Evolutionary conservation across 2,888 invertebrate genomes (phyloP), one percentile per base, ranked within the genome.

Genomic region (Cerastis rubricosa): DNA sequence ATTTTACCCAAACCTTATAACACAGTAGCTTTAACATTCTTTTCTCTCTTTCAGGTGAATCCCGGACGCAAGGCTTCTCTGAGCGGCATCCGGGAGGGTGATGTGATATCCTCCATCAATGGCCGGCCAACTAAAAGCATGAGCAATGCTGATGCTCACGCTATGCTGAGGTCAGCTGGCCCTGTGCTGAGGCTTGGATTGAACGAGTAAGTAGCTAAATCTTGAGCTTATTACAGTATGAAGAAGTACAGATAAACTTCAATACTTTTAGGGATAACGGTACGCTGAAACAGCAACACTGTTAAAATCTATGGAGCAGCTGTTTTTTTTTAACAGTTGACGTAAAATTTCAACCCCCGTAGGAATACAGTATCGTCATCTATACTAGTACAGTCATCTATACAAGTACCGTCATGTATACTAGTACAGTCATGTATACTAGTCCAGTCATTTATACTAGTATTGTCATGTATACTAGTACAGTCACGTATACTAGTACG

Each of bases 31-130:
- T 11, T 19, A 45, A 47, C 11, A 17, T n/a, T 2, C 0, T 29
- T 12, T 49, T 67, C 70, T 68, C 22, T 85, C 71, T 68, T 97
- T 97, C 97, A 98, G 98, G 98, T 98, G 89, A 98, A 98, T 94
- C 98, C 98, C 17, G 98, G 98, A 74, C 98, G 98, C 89, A 98
- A 98, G 93, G 98, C 98, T n/a, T 98, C 98, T 49, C 96, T 98
- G 88, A 97, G 98, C 90, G 98, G 98, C 12, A 97, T 98, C 75
- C 95, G 98, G 73, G 98, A 98, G 92, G 98, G 98, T 57, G 98
- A 98, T 94, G 97, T 98, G 86, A 98, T 99, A 90, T 97, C 98
- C 66, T 97, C 98, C 80, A 98, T 99, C 93, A 98, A 98, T 94
- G 98, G 98, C 40, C 97, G 97, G 88, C 95, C 97, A 74, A 98